Evolutionary conservation across 2,797 vertebrate species (phyloP), one percentile per base, ranked within the genome.

Genomic region (Takifugu rubripes): DNA sequence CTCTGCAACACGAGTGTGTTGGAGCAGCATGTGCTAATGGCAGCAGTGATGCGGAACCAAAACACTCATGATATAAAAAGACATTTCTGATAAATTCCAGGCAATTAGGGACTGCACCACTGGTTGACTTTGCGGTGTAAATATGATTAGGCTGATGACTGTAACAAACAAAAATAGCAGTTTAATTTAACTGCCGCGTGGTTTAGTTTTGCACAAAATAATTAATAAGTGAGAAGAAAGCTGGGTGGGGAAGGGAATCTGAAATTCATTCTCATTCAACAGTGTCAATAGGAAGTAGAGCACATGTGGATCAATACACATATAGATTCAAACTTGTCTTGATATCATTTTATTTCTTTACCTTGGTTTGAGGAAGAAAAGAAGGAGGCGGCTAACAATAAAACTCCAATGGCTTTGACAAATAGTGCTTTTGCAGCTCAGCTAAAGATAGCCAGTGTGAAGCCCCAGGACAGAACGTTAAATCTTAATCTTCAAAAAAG

Each of bases 21-120:
- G 73, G 60, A 66, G 61, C 66, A 21, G 31, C 31, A 54, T 43
- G 31, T 6, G 17, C 48, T 72, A 71, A 81, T 75, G 78, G 54
- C 70, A 61, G 56, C 36, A 84, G 78, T 75, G 74, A 67, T 42
- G 70, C 56, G 61, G 68, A 78, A 82, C 81, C 9, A 56, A 78
- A 71, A 0, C 68, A 52, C 57, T 79, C 52, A 70, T 15, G 49
- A 59, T 68, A 64, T 54, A 46, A 49, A 61, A 53, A 36, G 44
- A 61, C 17, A 74, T 55, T 31, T 62, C 49, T 68, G 53, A 75
- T 54, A 21, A 31, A 78, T 70, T 40, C 36, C 53, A 70, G 31
- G 58, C 55, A 68, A 74, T 81, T 74, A 74, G 27, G 49, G 26
- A 16, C 40, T 2, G 60, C 53, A 12, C 25, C 24, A 25, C 15